These are phyloP conservation scores for Saccopteryx bilineata DNA, from an alignment of 2,113 vertebrate genomes.

Conservation along the genomic window DNA sequence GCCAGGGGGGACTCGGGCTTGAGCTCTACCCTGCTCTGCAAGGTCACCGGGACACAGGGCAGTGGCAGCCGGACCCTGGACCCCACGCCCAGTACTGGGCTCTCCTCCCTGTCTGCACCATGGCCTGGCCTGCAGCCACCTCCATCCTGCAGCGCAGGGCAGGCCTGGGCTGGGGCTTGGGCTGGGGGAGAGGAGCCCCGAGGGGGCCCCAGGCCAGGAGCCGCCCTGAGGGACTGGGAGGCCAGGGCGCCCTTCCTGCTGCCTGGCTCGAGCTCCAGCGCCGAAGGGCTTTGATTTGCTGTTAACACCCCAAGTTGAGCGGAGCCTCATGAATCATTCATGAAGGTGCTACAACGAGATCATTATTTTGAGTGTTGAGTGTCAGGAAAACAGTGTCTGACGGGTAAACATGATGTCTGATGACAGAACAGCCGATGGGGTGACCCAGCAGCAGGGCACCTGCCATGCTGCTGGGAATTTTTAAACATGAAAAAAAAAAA, in stretches of 20 bases:
- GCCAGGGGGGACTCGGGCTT: background rate
- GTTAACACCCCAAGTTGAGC: constrained; percentile 68
- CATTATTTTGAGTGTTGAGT: constrained; percentile 81
- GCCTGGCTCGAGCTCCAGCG: background rate
- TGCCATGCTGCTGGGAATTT: constrained; percentile 70
- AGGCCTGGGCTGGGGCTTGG: background rate
- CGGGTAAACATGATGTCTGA: constrained; percentile 79
- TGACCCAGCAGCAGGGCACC: constrained; percentile 70
- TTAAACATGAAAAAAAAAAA: constrained; percentile 51
- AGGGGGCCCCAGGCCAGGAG: background rate
- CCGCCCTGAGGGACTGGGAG: background rate
- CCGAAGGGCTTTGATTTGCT: constrained; percentile 68
- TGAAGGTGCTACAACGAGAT: constrained; percentile 66
- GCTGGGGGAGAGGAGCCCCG: background rate
- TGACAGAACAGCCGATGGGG: constrained; percentile 77
- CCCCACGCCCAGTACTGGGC: background rate
- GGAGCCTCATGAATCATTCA: constrained; percentile 77
- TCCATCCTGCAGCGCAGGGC: background rate
- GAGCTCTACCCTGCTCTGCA: background rate
- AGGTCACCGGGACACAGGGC: background rate
- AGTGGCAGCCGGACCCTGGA: accelerated
- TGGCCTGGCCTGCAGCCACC: background rate
- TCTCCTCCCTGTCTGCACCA: accelerated
- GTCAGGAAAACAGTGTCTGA: constrained; percentile 82
- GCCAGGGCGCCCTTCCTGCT: background rate